These are phyloP conservation scores for Channa maculata DNA, from an alignment of 2,113 vertebrate species.

Conservation along the genomic window DNA sequence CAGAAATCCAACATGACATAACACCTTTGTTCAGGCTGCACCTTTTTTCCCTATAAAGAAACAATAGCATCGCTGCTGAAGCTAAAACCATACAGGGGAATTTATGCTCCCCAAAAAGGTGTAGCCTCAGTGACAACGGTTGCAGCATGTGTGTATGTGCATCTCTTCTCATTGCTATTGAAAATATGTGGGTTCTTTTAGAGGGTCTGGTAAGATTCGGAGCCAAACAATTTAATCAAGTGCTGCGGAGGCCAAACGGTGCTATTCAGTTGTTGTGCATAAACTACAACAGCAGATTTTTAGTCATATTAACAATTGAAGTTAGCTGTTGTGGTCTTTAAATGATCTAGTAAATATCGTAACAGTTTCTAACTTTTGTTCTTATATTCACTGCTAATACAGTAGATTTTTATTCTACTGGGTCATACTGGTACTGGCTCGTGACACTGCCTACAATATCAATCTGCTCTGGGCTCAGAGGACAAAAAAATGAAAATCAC, in stretches of 20 bases:
- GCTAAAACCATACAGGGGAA: too few species aligned
- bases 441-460: too few species aligned
- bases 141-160: neutral
- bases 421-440: too few species aligned
- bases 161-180: constrained; percentile 9
- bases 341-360: neutral
- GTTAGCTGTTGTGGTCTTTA: neutral
- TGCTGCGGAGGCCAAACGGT: neutral
- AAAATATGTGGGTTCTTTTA: constrained; percentile 20
- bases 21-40: constrained; percentile 11
- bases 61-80: too few species aligned
- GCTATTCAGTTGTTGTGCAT: too few species aligned
- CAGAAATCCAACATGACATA: neutral
- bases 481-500: too few species aligned
- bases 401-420: too few species aligned
- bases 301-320: neutral
- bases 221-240: neutral
- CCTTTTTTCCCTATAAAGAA: neutral
- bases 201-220: constrained; percentile 16
- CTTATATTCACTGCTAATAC: too few species aligned
- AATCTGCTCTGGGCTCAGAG: too few species aligned
- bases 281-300: neutral
- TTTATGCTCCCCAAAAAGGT: neutral
- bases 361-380: too few species aligned
- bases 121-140: constrained; percentile 13